Percentiles rank a stretch among this genome's conserved stretches.
These are phyloP conservation scores for Synchiropus splendidus DNA, from an alignment of 2,113 vertebrate species.

Conservation along the genomic window DNA sequence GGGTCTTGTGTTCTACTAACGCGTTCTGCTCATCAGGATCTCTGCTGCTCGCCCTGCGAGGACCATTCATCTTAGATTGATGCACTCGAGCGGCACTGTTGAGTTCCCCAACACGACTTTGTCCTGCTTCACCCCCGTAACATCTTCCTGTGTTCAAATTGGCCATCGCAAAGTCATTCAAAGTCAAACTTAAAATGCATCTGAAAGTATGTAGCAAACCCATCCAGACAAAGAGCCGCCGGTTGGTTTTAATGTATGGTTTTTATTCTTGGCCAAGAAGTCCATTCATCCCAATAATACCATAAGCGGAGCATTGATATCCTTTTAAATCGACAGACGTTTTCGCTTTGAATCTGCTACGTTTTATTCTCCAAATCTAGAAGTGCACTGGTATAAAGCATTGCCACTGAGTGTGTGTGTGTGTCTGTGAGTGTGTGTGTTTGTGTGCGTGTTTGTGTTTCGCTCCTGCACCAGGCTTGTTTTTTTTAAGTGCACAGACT, in stretches of 20 bases:
- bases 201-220: conserved; percentile 60
- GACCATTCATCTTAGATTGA: conserved; percentile 18
- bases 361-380: conserved; percentile 35
- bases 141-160: too few species aligned
- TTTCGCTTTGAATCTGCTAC: conserved; percentile 8
- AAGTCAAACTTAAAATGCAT: too few species aligned
- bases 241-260: too few species aligned
- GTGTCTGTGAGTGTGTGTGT: conserved; percentile 30
- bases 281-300: too few species aligned
- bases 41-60: conserved; percentile 35
- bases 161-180: too few species aligned
- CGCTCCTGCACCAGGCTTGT: conserved; percentile 18
- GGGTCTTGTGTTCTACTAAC: conserved; percentile 26
- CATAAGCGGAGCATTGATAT: too few species aligned
- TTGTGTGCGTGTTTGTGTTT: conserved; percentile 32
- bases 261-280: too few species aligned
- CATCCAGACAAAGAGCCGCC: conserved; percentile 57
- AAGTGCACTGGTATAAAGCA: conserved; percentile 30
- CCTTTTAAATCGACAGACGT: too few species aligned
- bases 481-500: conserved; percentile 3
- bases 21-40: conserved; percentile 34
- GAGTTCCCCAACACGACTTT: conserved; percentile 1
- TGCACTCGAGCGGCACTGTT: conserved; percentile 27
- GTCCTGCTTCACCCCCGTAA: conserved; percentile 6
- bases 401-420: conserved; percentile 39